Conservation (phyloP, 2,113 vertebrate species). For the Macrotus californicus region DNA sequence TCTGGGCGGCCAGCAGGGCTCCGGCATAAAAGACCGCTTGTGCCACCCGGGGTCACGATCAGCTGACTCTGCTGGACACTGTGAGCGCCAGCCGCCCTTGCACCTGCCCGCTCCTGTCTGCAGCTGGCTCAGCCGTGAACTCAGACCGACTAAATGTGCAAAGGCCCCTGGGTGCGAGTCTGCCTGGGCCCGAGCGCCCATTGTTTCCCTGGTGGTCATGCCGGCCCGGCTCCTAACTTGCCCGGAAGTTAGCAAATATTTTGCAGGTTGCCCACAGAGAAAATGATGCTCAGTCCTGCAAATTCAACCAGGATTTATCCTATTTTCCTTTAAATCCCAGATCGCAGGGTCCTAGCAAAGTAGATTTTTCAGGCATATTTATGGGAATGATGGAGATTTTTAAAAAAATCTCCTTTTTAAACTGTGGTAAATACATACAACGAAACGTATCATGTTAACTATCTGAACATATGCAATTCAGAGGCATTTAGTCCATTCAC, state of each 20-base stretch:
- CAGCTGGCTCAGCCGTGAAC: neutral
- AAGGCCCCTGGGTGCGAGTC: neutral
- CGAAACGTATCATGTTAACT: neutral
- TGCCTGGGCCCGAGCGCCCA: neutral
- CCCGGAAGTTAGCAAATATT: neutral
- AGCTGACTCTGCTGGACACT: neutral
- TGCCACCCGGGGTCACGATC: rapidly evolving
- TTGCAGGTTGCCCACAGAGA: neutral
- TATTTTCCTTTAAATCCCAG: neutral
- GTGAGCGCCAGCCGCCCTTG: neutral
- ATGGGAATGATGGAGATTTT: neutral
- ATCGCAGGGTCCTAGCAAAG: neutral
- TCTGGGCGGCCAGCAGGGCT: neutral
- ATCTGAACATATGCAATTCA: neutral
- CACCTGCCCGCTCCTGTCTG: neutral
- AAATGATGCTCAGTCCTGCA: neutral
- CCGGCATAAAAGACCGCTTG: constrained; percentile 10
- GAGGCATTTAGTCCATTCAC: neutral
- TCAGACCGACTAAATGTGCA: neutral
- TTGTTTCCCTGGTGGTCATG: neutral
- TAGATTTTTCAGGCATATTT: neutral
- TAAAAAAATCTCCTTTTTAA: neutral
- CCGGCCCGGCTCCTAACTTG: neutral
- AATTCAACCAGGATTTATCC: neutral
- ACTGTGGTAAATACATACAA: neutral